Conservation (phyloP, 2,888 invertebrate genomes). For the Diabrotica balteata region DNA sequence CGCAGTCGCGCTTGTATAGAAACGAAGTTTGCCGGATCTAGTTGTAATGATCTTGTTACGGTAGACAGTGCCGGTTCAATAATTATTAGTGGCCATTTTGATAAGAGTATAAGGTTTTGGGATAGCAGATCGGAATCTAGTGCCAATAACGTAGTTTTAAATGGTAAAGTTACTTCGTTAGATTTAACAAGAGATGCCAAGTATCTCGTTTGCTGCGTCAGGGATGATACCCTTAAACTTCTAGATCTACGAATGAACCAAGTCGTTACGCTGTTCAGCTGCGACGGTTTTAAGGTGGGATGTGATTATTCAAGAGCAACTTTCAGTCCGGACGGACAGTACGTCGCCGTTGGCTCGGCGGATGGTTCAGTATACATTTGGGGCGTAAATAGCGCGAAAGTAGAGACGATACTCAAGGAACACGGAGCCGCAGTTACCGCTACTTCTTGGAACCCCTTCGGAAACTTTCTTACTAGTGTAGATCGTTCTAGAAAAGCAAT, state of each 20-base stretch:
- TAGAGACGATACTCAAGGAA: slow-evolving; percentile 82
- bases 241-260: slow-evolving; percentile 95
- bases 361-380: slow-evolving; percentile 94
- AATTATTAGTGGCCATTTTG: slow-evolving; percentile 97
- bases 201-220: slow-evolving; percentile 88
- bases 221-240: slow-evolving; percentile 94
- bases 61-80: slow-evolving; percentile 86
- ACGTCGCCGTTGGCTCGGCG: slow-evolving; percentile 88
- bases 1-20: slow-evolving; percentile 88
- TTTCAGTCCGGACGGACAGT: slow-evolving; percentile 89
- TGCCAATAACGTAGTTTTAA: slow-evolving; percentile 85
- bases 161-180: slow-evolving; percentile 94
- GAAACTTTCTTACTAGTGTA: slow-evolving; percentile 80
- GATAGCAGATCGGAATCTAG: slow-evolving; percentile 89
- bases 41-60: slow-evolving; percentile 95
- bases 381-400: slow-evolving; percentile 79
- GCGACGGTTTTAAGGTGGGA: slow-evolving; percentile 93
- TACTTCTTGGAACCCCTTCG: slow-evolving; percentile 88
- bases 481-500: slow-evolving; percentile 83
- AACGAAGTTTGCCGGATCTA: slow-evolving; percentile 95
- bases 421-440: slow-evolving; percentile 85
- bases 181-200: slow-evolving; percentile 92
- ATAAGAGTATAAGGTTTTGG: slow-evolving; percentile 97
- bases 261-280: slow-evolving; percentile 86
- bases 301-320: slow-evolving; percentile 94